Evolutionary conservation across 2,797 vertebrate genomes (phyloP), one percentile per base, ranked within the genome.

Genomic region (Channallabes apus): DNA sequence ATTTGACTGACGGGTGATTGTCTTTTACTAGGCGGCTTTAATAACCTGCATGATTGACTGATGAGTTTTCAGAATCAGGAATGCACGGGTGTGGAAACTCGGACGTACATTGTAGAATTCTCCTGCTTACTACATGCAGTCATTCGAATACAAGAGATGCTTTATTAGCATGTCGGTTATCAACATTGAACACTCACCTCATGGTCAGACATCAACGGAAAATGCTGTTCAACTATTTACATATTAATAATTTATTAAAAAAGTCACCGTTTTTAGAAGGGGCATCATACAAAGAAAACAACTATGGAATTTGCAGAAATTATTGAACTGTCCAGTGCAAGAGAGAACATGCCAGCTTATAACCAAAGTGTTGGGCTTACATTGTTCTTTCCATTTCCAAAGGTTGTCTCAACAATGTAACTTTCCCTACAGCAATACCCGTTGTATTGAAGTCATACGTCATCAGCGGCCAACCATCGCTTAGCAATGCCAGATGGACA

Each of bases 1-100:
- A 72, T 46, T 20, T 69, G 35, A 1, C 38, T 27, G 12, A 72
- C 1, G 38, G 12, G 15, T 7, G 71, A n/a, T 72, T n/a, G 4
- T 7, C 38, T 72, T 72, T 72, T 51, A 72, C 69, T 54, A 54
- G 46, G 72, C 56, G 72, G 46, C 51, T 29, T 75, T 18, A 75
- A 54, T 56, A 75, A 27, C n/a, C 18, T 20, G 15, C 46, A 4
- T 56, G 46, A 17, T 56, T 54, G 46, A 73, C 15, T 0, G 24
- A 54, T 3, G 14, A 54, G 14, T 51, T 29, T 56, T 75, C 72
- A 46, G 12, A 51, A 51, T 73, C 71, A 73, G 24, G 12, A 73
- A 54, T 18, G 17, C 51, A 56, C 8, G 0, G 18, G 9, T 35
- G 75, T 59, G 51, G 75, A 77, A 77, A 32, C 51, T 5, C 73